Conservation (phyloP, 1,140 invertebrate species). For the Saxidomus purpurata region DNA sequence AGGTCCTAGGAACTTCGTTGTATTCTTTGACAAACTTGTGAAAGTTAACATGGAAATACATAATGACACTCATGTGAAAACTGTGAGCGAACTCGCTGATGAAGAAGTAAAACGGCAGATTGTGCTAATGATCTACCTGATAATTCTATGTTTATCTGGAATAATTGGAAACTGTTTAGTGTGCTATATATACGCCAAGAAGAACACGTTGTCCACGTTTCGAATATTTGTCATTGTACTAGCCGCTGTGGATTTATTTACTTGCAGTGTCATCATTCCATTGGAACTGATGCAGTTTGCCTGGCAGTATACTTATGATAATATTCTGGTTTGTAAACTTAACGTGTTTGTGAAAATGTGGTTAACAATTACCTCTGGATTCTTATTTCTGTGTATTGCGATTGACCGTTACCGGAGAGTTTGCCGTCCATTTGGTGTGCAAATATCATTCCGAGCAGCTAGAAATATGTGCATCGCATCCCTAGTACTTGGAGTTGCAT, state of each 20-base stretch:
- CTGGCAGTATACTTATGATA: constrained; percentile 4
- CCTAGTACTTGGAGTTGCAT: neutral
- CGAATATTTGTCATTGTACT: neutral
- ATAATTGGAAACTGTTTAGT: constrained; percentile 51
- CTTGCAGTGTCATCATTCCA: neutral
- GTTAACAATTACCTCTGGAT: constrained; percentile 9
- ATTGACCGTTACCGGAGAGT: constrained; percentile 57
- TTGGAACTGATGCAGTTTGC: constrained; percentile 10
- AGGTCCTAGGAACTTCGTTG: no score
- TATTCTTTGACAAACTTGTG: no score
- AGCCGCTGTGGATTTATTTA: constrained; percentile 4
- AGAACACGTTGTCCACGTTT: constrained; percentile 10
- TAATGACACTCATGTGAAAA: neutral
- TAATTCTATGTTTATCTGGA: constrained; percentile 23
- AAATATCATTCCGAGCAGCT: constrained; percentile 36
- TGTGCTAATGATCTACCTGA: constrained; percentile 28
- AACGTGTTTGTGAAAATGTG: constrained; percentile 33
- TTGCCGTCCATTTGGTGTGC: constrained; percentile 34
- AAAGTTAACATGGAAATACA: neutral
- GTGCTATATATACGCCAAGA: constrained; percentile 49
- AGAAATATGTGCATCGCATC: neutral
- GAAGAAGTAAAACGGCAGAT: constrained; percentile 22
- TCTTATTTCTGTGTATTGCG: constrained; percentile 34
- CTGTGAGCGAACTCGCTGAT: constrained; percentile 6
- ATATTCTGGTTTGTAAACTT: constrained; percentile 36